Percentiles rank a stretch among this genome's conserved stretches.
Evolutionary conservation across 1,140 invertebrate species (phyloP).

Genomic region (Leptinotarsa undecemlineata): DNA sequence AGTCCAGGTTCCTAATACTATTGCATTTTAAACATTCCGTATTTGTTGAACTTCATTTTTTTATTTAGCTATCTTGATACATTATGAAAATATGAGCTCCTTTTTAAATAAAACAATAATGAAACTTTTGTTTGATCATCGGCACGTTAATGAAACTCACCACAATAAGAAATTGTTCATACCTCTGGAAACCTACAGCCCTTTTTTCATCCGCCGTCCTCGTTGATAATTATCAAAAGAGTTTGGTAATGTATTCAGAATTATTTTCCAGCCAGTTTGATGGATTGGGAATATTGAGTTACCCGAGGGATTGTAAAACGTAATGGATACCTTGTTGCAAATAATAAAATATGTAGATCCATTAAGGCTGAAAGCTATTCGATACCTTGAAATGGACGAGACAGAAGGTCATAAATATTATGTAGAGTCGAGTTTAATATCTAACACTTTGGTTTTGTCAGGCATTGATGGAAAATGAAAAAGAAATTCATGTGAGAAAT

Average conservation of each 20-base stretch:
- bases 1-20: too few species aligned
- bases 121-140: too few species aligned
- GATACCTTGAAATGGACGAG: not conserved
- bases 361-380: constrained; percentile 35
- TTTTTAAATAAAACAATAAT: too few species aligned
- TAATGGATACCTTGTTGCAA: constrained; percentile 38
- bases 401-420: constrained; percentile 19
- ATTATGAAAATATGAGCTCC: too few species aligned
- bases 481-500: not conserved
- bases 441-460: not conserved
- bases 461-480: constrained; percentile 1
- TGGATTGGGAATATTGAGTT: constrained; percentile 36
- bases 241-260: constrained; percentile 7
- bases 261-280: constrained; percentile 39
- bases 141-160: too few species aligned
- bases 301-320: constrained; percentile 28
- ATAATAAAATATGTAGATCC: constrained; percentile 41
- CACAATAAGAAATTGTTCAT: too few species aligned
- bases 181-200: too few species aligned
- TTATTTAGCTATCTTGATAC: too few species aligned
- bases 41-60: too few species aligned
- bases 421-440: constrained; percentile 10
- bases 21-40: too few species aligned
- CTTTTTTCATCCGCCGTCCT: constrained; percentile 11
- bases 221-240: constrained; percentile 13